Conservation (phyloP, 2,797 vertebrate species). For the Sebastes minor region DNA sequence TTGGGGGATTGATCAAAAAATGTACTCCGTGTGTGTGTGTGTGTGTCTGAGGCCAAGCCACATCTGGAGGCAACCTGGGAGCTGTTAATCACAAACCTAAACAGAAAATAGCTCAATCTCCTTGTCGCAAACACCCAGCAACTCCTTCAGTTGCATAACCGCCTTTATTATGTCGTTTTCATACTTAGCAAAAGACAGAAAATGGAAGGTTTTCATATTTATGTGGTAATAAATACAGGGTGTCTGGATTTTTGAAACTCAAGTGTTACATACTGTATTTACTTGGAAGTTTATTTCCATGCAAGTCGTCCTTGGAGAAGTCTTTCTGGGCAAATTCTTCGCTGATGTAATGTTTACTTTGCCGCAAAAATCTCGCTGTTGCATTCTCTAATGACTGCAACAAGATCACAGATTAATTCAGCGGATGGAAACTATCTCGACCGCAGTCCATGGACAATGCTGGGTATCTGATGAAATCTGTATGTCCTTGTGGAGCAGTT, state of each 20-base stretch:
- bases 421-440: slow-evolving; percentile 64
- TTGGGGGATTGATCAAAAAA: slow-evolving; percentile 59
- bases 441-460: slow-evolving; percentile 35
- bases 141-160: slow-evolving; percentile 63
- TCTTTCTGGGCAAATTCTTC: slow-evolving; percentile 58
- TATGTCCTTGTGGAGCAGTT: slow-evolving; percentile 44
- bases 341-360: slow-evolving; percentile 72
- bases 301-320: slow-evolving; percentile 35
- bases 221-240: slow-evolving; percentile 55
- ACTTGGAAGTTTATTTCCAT: slow-evolving; percentile 44
- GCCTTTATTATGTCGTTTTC: slow-evolving; percentile 56
- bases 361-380: slow-evolving; percentile 61
- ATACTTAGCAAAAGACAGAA: slow-evolving; percentile 29
- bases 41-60: slow-evolving; percentile 43
- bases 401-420: slow-evolving; percentile 57
- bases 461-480: slow-evolving; percentile 39
- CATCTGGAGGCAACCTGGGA: slow-evolving; percentile 77
- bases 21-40: slow-evolving; percentile 17
- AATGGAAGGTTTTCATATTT: slow-evolving; percentile 53
- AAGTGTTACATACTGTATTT: slow-evolving; percentile 50
- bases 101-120: slow-evolving; percentile 68
- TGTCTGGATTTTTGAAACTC: slow-evolving; percentile 37
- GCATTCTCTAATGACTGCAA: slow-evolving; percentile 59
- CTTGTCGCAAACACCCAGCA: slow-evolving; percentile 67
- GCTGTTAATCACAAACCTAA: slow-evolving; percentile 71